These are phyloP conservation scores for Vultur gryphus DNA, from an alignment of 2,797 vertebrate species.

Conservation along the genomic window DNA sequence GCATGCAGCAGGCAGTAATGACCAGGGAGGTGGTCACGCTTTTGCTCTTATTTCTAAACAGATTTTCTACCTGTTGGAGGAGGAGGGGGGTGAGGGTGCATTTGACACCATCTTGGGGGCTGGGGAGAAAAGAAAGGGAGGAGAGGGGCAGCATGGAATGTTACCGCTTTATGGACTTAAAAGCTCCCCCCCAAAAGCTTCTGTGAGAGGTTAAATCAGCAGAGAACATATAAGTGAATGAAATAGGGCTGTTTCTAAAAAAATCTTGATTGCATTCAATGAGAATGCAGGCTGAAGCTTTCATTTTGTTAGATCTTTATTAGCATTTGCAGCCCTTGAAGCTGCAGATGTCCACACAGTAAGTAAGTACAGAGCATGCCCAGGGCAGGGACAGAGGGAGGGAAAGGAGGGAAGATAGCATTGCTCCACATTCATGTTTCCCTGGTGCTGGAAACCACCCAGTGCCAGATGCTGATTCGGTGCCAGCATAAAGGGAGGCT, in stretches of 20 bases:
- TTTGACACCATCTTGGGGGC: neutral
- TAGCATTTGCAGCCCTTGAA: neutral
- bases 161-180: neutral
- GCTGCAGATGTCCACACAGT: neutral
- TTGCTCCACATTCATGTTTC: neutral
- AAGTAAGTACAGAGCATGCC: neutral
- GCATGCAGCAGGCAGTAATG: neutral
- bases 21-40: neutral
- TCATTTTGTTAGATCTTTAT: neutral
- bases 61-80: neutral
- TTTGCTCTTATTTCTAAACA: neutral
- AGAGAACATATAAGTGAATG: neutral
- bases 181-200: neutral
- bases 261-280: neutral
- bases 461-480: neutral
- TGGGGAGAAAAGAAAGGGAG: neutral
- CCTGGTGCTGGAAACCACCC: neutral
- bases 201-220: neutral
- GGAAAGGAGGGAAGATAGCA: neutral
- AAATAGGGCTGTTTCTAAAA: neutral
- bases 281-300: neutral
- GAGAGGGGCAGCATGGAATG: neutral
- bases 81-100: neutral
- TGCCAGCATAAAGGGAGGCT: neutral
- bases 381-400: neutral